Conservation (phyloP, 2,113 vertebrate species). For the chimpanzee (Pan troglodytes) region NHGRI_mPanTro3-v2.1_pri NC_072407.2:33474501-33475000, state of each 20-base stretch:
- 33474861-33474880: not conserved
- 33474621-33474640: not conserved
- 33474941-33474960: not conserved
- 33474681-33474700: not conserved
- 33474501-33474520: not conserved
- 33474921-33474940: not conserved
- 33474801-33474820: not conserved
- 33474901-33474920: not conserved
- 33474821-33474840: not conserved
- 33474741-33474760: not conserved
- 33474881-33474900: not conserved
- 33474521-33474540: not conserved
- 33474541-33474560: not conserved
- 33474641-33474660: not conserved
- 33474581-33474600: not conserved
- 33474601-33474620: not conserved
- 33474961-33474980: not conserved
- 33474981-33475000: not conserved
- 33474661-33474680: not conserved
- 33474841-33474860: not conserved
- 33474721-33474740: not conserved
- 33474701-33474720: not conserved
- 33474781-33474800: not conserved
- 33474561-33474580: not conserved
- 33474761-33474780: not conserved